Evolutionary conservation across 2,113 vertebrate genomes (phyloP), one percentile per base, ranked within the genome.

Genomic region (Phaethon lepturus): DNA sequence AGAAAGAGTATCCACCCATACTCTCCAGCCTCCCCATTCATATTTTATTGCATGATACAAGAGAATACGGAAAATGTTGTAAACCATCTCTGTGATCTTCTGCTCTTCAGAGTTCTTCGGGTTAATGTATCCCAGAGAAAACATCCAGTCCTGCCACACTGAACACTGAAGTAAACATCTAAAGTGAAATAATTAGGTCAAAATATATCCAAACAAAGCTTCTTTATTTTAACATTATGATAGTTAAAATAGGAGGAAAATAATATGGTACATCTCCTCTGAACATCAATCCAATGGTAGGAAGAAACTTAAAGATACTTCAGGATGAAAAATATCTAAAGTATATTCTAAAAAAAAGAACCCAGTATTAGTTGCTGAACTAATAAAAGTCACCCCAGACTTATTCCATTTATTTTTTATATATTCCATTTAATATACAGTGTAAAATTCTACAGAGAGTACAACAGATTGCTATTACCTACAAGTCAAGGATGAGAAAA

Each of bases 61-160:
- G 66, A 99, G 99, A 97, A 99, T 99, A 92, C 99, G 98, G 95
- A 99, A 99, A 93, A 99, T 99, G 98, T 99, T 99, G 98, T 99
- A 99, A 71, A 99, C 99, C 99, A 99, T 99, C 97, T 99, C 99
- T 0, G 99, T 99, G 95, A 99, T 99, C 97, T 99, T 99, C 99
- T 99, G 99, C 88, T 99, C 99, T 94, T 99, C 99, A 2, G 99
- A 99, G 97, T 98, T 99, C 97, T 99, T 99, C 40, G 99, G 99
- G 97, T 99, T 99, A 97, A 99, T 99, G 95, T 99, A 99, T 86
- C 99, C 99, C 80, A 99, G 99, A 83, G 99, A 99, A 98, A 99
- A 99, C 99, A 99, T 99, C 99, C 99, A 99, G 95, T 99, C 99
- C 98, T 99, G 99, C 99, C 99, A 99, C 90, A 99, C 99, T 22